Evolutionary conservation across 2,113 vertebrate species (phyloP).

Genomic region (Anhinga anhinga): DNA sequence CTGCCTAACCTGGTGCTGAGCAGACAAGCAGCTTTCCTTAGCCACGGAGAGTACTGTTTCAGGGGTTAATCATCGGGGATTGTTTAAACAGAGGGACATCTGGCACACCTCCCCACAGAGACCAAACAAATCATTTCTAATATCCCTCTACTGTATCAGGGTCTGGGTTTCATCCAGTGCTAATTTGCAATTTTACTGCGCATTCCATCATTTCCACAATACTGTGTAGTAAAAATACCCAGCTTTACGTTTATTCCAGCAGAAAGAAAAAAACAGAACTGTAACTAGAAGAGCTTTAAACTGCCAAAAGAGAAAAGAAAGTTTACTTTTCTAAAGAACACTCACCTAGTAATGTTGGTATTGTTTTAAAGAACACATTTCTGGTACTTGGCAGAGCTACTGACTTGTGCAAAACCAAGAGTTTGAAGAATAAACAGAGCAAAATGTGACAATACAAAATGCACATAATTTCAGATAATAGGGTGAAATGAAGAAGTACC

Average conservation of each 20-base stretch:
- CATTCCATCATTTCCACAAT: constrained; percentile 19
- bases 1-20: background rate
- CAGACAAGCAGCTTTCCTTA: background rate
- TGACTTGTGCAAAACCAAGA: background rate
- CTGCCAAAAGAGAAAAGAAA: background rate
- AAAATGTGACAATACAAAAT: background rate
- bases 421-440: background rate
- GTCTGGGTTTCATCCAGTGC: constrained; percentile 40
- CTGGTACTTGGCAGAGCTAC: background rate
- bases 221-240: background rate
- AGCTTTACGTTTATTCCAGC: background rate
- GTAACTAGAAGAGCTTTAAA: background rate
- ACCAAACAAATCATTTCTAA: constrained; percentile 55
- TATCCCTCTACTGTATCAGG: constrained; percentile 21
- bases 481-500: constrained; percentile 16
- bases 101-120: constrained; percentile 37
- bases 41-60: background rate
- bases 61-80: background rate
- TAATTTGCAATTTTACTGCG: constrained; percentile 31
- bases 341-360: background rate
- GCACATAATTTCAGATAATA: constrained; percentile 3
- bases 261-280: background rate
- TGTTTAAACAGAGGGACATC: constrained; percentile 51
- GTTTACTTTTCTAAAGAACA: background rate
- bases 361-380: background rate